phyloP scores from a whole-genome alignment of 2,888 invertebrate genomes.

The Mactromeris polynyma region DNA sequence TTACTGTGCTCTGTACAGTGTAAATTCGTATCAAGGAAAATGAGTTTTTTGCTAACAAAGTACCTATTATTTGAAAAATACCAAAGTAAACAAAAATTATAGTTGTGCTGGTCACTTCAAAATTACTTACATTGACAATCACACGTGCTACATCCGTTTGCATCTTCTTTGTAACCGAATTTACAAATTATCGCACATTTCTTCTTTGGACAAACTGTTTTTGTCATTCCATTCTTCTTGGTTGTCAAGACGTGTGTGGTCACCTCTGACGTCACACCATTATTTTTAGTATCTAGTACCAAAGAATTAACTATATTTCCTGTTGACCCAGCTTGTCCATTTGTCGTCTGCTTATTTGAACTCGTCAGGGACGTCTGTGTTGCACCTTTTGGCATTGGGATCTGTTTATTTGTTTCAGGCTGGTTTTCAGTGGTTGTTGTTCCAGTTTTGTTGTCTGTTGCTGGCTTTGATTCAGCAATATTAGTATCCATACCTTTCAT shows the following conservation, averaged over 20 bases:
- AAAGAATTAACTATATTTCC: not conserved
- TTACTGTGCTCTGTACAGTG: too few relatives aligned
- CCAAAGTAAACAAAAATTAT: too few relatives aligned
- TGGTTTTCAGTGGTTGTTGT: not conserved
- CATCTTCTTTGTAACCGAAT: slow-evolving; percentile 39
- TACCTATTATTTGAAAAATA: too few relatives aligned
- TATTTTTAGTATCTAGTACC: not conserved
- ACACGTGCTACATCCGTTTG: slow-evolving; percentile 55
- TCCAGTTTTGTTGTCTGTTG: not conserved
- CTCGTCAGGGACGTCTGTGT: slow-evolving; percentile 3
- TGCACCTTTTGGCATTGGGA: slow-evolving; percentile 8
- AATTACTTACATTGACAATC: slow-evolving; percentile 54
- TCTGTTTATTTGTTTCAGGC: slow-evolving; percentile 11
- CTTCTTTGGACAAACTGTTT: slow-evolving; percentile 16
- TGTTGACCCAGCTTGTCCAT: not conserved
- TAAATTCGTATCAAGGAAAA: too few relatives aligned
- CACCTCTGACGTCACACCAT: not conserved
- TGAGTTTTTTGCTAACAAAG: too few relatives aligned
- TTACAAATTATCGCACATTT: slow-evolving; percentile 26
- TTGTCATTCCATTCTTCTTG: not conserved
- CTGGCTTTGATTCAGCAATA: not conserved
- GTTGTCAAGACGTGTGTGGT: not conserved
- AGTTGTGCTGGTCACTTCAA: too few relatives aligned
- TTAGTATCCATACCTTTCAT: too few relatives aligned
- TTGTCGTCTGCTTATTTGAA: not conserved